These are phyloP conservation scores for Neocrepidodera transversa DNA, from an alignment of 2,888 invertebrate species.

Conservation along the genomic window DNA sequence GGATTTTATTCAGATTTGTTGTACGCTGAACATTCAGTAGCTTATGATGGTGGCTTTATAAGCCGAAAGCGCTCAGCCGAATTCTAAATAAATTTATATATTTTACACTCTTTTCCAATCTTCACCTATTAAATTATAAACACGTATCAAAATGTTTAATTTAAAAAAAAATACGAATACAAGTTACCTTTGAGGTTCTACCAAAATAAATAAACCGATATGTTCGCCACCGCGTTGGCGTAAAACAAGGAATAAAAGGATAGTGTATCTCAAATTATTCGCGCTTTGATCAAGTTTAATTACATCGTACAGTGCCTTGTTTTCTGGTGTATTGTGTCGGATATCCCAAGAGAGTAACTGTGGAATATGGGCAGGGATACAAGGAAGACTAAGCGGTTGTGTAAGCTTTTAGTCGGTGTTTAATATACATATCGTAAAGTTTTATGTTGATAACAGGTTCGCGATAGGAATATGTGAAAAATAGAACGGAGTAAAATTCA, in stretches of 20 bases:
- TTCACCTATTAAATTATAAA: background rate
- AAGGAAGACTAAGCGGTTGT: constrained; percentile 6
- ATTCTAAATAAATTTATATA: no score
- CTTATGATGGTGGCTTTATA: no score
- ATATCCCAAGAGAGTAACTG: constrained; percentile 12
- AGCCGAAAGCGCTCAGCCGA: no score
- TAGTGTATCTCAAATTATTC: constrained; percentile 18
- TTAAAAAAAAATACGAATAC: background rate
- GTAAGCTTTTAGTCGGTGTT: background rate
- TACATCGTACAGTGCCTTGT: constrained; percentile 14
- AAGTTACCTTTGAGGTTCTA: background rate
- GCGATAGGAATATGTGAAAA: background rate
- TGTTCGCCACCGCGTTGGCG: background rate
- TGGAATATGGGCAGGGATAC: constrained; percentile 10
- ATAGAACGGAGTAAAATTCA: no score
- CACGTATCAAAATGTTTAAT: background rate
- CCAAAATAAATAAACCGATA: constrained; percentile 5
- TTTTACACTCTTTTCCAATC: background rate
- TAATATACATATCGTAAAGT: background rate
- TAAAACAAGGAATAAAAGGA: constrained; percentile 12
- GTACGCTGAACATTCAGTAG: no score
- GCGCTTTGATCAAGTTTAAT: constrained; percentile 22
- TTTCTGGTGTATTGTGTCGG: constrained; percentile 20
- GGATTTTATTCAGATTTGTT: no score
- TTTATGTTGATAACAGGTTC: background rate